Evolutionary conservation across 2,113 vertebrate species (phyloP), one percentile per base, ranked within the genome.

Genomic region (Mesocricetus auratus): DNA sequence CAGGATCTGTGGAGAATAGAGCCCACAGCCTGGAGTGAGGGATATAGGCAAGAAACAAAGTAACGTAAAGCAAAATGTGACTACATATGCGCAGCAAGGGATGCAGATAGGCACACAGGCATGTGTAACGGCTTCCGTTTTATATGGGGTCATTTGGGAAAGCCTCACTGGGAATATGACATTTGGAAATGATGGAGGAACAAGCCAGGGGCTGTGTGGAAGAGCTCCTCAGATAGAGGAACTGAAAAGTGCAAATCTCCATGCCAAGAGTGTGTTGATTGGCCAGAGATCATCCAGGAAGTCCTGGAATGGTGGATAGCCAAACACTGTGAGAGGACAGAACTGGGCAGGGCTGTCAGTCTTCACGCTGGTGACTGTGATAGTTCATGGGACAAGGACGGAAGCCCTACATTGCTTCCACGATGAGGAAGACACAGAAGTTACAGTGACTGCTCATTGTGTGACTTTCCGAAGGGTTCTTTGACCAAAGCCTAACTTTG

Each of bases 1-100:
- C 4, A 56, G 95, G 90, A 73, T 56, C 24, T 42, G 7, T 93
- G 86, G 79, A 85, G 74, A 75, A 42, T 66, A 24, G 78, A 83
- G 29, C 39, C 85, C 71, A 75, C 3, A 21, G 85, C 1, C 4
- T 29, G 5, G 58, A 58, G 47, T 88, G 7, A 11, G 22, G 66
- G 12, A 19, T 7, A 26, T 24, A 62, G 36, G 69, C 50, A 77
- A 15, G 69, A 69, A 75, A 53, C 8, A 71, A 53, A 66, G 3
- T 12, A 50, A 53, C 22, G 45, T 24, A 42, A 66, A 64, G 62
- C 58, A 82, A 69, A 94, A 69, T 77, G 56, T 29, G 85, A 82
- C 36, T 81, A 50, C 75, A 26, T 73, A 79, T 87, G 36, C 24
- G 62, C 50, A 89, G 26, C 11, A 60, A 85, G 29, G 39, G 74